Base-by-base conservation (phyloP, 2,888 invertebrate species). In the Polydrusus tereticollis region DNA sequence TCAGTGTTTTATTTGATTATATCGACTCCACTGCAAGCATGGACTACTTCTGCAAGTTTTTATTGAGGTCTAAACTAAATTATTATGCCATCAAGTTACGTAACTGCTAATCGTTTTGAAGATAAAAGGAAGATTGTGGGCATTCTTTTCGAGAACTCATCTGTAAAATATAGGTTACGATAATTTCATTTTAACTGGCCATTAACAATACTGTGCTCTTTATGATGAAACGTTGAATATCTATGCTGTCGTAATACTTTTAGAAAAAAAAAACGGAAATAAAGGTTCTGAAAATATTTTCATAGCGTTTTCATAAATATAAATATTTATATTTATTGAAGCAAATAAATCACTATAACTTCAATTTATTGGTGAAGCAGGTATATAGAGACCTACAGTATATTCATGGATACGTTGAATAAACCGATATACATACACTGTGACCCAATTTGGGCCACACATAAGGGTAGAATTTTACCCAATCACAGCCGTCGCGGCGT, bases 121-220 rank as follows among this genome's bases (percentile, higher is more conserved):
- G 43, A 66, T 55, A 57, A 66, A 50, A 52, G 6, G 41, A 43
- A 50, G 29, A 57, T 38, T 52, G 36, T 33, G 33, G n/a, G 58
- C 67, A 58, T 67, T 67, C 67, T 67, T 67, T 23, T 43, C 8
- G 26, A 33, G 59, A 67, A 67, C 47, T 45, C 67, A 29, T 59
- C 67, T 58, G 67, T 67, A 43, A 58, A 67, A 67, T 67, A 64
- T 67, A 43, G 57, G 67, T 67, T 67, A 59, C 52, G 16, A 29
- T 55, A 55, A 55, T 55, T 55, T 29, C 52, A 14, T 47, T 47
- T 45, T 47, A 29, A 26, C 29, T 52, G 6, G 14, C 29, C 52
- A 18, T 55, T 55, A 1, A 26, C 50, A 14, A n/a, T 26, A 26
- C 50, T 14, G 50, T 14, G 50, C 14, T 50, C 14, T n/a, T 26